Base-by-base conservation (phyloP, 2,113 vertebrate genomes). In the Sula dactylatra region DNA sequence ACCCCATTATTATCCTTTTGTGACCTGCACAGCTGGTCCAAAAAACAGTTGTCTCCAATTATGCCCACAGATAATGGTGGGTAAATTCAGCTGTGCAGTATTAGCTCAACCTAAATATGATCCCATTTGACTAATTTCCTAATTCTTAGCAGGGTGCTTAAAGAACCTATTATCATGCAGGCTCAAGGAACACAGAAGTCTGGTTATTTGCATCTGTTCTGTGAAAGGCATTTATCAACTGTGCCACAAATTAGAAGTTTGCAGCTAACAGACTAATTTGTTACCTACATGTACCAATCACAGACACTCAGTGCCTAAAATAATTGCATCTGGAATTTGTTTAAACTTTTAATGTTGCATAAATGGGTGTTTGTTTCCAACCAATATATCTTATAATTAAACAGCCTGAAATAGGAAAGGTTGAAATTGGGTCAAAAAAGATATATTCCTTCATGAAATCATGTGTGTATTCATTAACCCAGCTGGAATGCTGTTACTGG, bases 121-220 rank as follows among this genome's bases (percentile, higher is more conserved):
- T 98, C 97, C 98, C 97, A 98, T 98, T 98, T 98, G 98, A 98
- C 97, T 99, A 98, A 98, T 99, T 98, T 98, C 96, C 98, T 98
- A 99, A 98, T 99, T 99, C 98, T 99, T 98, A 98, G 86, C 97
- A 97, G 88, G 96, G 94, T 92, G 90, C 96, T 97, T 96, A 96
- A 97, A 86, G 95, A 98, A 94, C 89, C 86, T 95, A 97, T 97
- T 97, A 96, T 93, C 96, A 97, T 95, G 90, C 96, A 97, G 93
- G 64, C 92, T 93, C 90, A 85, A 97, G 94, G 87, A 97, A 96
- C 78, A 89, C 88, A 94, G 90, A 95, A 96, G 95, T 95, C 95
- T 97, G 84, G 87, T 94, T 97, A 96, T 97, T 96, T 96, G 92
- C 94, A 96, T 97, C 92, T 97, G 95, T 81, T 94, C 95, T 87